A percentile compares a stretch with the other conserved stretches of the same genome.
Conservation (phyloP, 2,797 vertebrate genomes). For the Coregonus suidteri region DNA sequence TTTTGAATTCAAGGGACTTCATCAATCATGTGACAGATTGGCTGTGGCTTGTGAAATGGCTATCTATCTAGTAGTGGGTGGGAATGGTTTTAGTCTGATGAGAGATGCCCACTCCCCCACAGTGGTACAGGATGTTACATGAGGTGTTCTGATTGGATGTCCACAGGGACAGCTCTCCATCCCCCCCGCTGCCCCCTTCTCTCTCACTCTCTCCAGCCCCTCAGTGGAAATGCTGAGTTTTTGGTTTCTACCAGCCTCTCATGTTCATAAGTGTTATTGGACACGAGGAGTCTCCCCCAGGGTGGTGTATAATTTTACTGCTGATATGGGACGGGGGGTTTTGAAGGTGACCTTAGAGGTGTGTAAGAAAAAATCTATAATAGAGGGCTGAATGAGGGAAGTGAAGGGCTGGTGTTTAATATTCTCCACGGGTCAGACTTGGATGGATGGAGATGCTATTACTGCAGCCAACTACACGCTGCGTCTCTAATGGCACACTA, state of each 20-base stretch:
- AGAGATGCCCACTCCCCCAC: neutral
- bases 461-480: neutral
- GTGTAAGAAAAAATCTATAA: neutral
- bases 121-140: neutral
- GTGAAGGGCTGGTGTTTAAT: constrained; percentile 21
- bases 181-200: neutral
- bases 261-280: constrained; percentile 29
- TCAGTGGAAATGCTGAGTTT: constrained; percentile 15
- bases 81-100: neutral
- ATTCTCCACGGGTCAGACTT: constrained; percentile 24
- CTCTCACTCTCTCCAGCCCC: constrained; percentile 3
- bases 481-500: too few species aligned
- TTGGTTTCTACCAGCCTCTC: constrained; percentile 25
- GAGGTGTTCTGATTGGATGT: neutral
- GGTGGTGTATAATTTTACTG: constrained; percentile 40
- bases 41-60: too few species aligned
- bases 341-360: constrained; percentile 57
- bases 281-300: constrained; percentile 41
- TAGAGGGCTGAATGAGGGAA: neutral
- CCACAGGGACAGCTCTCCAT: neutral
- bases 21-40: too few species aligned
- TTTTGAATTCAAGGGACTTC: too few species aligned
- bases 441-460: constrained; percentile 55
- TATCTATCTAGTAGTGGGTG: too few species aligned
- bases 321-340: constrained; percentile 30